These are phyloP conservation scores for Cryptops parisi DNA, from an alignment of 2,888 invertebrate genomes.

Conservation along the genomic window DNA sequence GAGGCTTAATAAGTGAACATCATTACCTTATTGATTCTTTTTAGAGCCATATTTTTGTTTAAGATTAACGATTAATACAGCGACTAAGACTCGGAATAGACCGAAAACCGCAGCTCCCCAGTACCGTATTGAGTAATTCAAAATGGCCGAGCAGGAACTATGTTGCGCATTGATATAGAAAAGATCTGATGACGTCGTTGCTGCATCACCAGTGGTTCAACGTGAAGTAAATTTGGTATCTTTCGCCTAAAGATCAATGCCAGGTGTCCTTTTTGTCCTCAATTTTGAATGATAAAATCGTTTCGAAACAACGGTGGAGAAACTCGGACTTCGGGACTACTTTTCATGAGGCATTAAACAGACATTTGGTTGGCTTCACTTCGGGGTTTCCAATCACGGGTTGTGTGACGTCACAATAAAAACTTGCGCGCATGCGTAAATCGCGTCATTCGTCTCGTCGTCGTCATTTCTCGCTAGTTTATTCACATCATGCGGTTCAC, in stretches of 20 bases:
- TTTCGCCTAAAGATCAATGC: too few relatives aligned
- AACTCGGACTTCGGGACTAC: too few relatives aligned
- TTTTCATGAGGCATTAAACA: neutral
- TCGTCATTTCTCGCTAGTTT: too few relatives aligned
- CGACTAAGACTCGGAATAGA: constrained; percentile 1
- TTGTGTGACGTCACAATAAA: too few relatives aligned
- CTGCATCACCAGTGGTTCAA: neutral
- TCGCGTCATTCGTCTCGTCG: too few relatives aligned
- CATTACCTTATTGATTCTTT: constrained; percentile 87
- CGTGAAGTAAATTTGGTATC: too few relatives aligned
- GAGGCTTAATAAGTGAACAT: neutral
- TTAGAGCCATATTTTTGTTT: constrained; percentile 60
- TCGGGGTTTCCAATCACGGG: neutral
- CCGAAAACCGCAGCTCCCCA: constrained; percentile 9
- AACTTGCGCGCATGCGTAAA: too few relatives aligned
- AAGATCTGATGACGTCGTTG: neutral
- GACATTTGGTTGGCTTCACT: neutral
- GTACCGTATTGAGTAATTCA: constrained; percentile 15
- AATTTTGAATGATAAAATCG: too few relatives aligned
- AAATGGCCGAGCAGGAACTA: constrained; percentile 12
- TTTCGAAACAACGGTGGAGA: too few relatives aligned
- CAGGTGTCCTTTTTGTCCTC: too few relatives aligned
- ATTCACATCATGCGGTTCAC: too few relatives aligned
- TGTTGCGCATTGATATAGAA: constrained; percentile 5
- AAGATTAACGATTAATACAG: neutral